Base-by-base conservation (phyloP, 2,113 vertebrate genomes). In the Chloroceryle aenea region DNA sequence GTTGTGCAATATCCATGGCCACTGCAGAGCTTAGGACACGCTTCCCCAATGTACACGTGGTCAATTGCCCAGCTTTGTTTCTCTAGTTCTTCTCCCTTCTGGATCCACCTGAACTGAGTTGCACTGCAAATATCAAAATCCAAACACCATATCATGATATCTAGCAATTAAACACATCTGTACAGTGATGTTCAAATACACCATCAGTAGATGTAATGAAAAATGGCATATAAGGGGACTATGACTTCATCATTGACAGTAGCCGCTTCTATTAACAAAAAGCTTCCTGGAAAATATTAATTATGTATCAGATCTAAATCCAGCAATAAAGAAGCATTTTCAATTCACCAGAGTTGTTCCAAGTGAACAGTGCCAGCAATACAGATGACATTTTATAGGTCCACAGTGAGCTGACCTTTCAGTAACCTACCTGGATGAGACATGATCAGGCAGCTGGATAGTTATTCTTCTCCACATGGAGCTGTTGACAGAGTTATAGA, bases 21-120 rank as follows among this genome's bases (percentile, higher is more conserved):
- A 5, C 99, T 99, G 98, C 99, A 99, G 88, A 99, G 98, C 83
- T 98, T 99, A 2, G 99, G 98, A 85, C 99, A 99, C 0, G 99
- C 98, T 96, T 99, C 99, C 14, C 99, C 99, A 0, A 99, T 99
- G 96, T 99, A 99, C 68, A 99, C 99, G 0, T 99, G 98, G 96
- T 99, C 99, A 3, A 99, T 99, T 4, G 98, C 99, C 99, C 99
- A 99, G 97, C 99, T 99, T 87, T 99, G 99, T 58, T 99, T 98
- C 97, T 99, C 99, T 2, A 98, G 98, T 11, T 98, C 98, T 62
- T 99, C 99, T 40, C 99, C 99, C 85, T 98, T 99, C 93, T 99
- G 99, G 97, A 99, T 99, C 99, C 99, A 99, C 78, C 99, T 99
- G 97, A 99, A 99, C 97, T 99, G 99, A 4, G 99, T 99, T 4